Conservation (phyloP, 2,113 vertebrate species). For the Pica pica region DNA sequence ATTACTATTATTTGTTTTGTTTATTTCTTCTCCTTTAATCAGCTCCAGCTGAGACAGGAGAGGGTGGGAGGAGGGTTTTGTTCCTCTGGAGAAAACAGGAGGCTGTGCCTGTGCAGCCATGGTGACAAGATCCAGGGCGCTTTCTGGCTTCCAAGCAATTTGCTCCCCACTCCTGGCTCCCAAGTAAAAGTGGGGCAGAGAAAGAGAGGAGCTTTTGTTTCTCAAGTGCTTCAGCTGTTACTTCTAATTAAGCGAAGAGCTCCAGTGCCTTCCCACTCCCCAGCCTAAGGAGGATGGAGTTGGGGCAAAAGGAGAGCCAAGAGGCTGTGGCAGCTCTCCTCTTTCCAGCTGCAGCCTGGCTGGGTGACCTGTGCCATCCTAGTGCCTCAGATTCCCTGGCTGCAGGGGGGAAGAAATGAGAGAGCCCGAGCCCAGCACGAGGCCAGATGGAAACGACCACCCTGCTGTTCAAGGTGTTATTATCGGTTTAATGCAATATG, state of each 20-base stretch:
- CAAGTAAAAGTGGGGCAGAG: constrained; percentile 53
- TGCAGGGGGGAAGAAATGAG: neutral
- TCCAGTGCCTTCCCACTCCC: neutral
- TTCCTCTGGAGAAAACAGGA: constrained; percentile 57
- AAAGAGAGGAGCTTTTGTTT: constrained; percentile 56
- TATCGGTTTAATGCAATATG: neutral
- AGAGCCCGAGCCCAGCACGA: neutral
- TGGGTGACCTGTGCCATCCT: neutral
- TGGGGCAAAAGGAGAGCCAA: neutral
- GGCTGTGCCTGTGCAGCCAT: constrained; percentile 66
- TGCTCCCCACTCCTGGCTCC: constrained; percentile 50
- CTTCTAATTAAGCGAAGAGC: constrained; percentile 44
- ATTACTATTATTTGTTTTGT: neutral
- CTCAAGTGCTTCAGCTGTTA: constrained; percentile 61
- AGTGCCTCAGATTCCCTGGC: neutral
- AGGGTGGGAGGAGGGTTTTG: constrained; percentile 59
- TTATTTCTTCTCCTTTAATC: constrained; percentile 45
- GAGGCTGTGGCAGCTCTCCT: neutral
- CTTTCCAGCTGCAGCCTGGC: neutral
- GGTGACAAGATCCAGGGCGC: constrained; percentile 60
- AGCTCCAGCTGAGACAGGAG: constrained; percentile 49
- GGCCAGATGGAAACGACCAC: constrained; percentile 5
- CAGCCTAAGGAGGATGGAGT: neutral
- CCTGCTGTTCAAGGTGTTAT: constrained; percentile 29
- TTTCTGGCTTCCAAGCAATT: constrained; percentile 56